Conservation (phyloP, 2,888 invertebrate genomes). For the Acronicta psi region DNA sequence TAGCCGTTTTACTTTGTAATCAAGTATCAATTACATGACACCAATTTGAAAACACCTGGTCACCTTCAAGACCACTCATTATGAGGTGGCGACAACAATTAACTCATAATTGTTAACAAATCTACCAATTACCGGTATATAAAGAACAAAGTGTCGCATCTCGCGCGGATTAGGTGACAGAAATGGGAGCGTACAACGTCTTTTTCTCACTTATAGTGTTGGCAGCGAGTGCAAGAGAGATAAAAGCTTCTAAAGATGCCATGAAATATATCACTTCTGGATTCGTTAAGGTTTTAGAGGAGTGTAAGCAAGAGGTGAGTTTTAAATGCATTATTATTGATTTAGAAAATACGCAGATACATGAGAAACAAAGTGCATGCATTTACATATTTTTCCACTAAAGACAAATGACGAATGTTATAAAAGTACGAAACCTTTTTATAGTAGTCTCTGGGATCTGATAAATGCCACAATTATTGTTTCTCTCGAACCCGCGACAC, state of each 20-base stretch:
- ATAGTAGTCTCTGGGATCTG: too few species aligned
- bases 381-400: too few species aligned
- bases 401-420: too few species aligned
- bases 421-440: too few species aligned
- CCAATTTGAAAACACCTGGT: constrained; percentile 6
- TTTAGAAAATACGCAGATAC: too few species aligned
- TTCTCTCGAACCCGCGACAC: too few species aligned
- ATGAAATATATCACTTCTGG: constrained; percentile 70
- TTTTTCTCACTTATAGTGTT: constrained; percentile 47
- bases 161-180: background rate
- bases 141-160: constrained; percentile 17
- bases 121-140: constrained; percentile 35
- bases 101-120: constrained; percentile 13
- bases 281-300: constrained; percentile 72
- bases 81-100: constrained; percentile 23
- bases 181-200: constrained; percentile 35
- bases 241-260: constrained; percentile 64
- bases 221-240: constrained; percentile 38
- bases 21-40: constrained; percentile 21
- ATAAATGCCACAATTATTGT: too few species aligned
- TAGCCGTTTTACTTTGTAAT: constrained; percentile 28
- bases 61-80: constrained; percentile 11
- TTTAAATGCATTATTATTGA: background rate
- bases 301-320: constrained; percentile 73
- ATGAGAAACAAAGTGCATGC: too few species aligned